These are phyloP conservation scores for Tamias sibiricus DNA, from an alignment of 2,113 vertebrate species.

Conservation along the genomic window DNA sequence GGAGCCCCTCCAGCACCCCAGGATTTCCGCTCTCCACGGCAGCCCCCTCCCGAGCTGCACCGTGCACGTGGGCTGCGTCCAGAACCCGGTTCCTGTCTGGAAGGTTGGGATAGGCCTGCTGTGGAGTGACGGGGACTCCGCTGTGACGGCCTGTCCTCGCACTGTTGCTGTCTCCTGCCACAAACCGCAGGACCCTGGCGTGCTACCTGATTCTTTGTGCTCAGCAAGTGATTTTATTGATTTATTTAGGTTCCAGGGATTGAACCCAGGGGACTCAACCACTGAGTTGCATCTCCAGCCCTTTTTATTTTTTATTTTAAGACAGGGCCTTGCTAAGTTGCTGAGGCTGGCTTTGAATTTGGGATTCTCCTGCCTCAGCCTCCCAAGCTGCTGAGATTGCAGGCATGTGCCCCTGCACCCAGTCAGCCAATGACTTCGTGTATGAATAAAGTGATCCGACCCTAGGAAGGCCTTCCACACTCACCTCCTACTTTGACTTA, in stretches of 20 bases:
- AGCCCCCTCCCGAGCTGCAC: neutral
- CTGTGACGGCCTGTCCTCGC: rapidly evolving
- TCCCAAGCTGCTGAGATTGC: too few relatives aligned
- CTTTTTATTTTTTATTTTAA: too few relatives aligned
- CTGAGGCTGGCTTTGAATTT: too few relatives aligned
- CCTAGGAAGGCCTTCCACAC: neutral
- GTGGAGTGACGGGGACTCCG: neutral
- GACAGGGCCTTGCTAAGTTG: too few relatives aligned
- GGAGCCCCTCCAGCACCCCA: neutral
- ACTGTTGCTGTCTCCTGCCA: neutral
- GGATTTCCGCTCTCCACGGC: rapidly evolving
- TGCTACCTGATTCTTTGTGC: neutral
- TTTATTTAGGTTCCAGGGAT: too few relatives aligned
- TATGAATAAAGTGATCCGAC: neutral
- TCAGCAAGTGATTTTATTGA: too few relatives aligned
- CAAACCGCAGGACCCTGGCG: neutral
- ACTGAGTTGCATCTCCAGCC: too few relatives aligned
- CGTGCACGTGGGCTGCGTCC: too few relatives aligned
- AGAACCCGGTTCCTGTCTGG: neutral
- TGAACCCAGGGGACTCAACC: too few relatives aligned
- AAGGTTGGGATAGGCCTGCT: too few relatives aligned
- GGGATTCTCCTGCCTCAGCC: too few relatives aligned
- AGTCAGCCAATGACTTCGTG: neutral
- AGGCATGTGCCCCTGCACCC: too few relatives aligned
- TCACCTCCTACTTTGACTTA: neutral